Evolutionary conservation across 2,797 vertebrate species (phyloP), one percentile per base, ranked within the genome.

Genomic region (Karalla daura): DNA sequence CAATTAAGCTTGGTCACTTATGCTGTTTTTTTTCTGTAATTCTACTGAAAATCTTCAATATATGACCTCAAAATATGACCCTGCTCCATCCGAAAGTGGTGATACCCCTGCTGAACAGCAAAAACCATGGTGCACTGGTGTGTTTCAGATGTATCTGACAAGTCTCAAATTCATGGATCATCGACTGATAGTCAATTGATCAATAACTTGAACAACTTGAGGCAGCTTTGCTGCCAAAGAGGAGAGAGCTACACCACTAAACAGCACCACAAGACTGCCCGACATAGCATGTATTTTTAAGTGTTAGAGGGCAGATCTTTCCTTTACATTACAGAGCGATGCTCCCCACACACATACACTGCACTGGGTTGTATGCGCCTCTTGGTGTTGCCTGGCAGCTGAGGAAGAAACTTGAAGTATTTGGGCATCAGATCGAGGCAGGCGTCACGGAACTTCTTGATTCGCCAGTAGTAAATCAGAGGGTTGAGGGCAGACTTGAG

Each of bases 401-500:
- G 95, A 10, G 97, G 97, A 87, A 98, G 91, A 90, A 96, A 96
- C 91, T 96, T 98, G 81, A 98, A 96, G 91, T 97, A 97, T 83
- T 95, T 97, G 79, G 97, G 97, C 95, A 98, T 96, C 84, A 99
- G 91, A 78, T 98, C 97, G 40, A 98, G 93, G 91, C 98, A 99
- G 83, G 97, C 96, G 0, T 97, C 96, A 0, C 98, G 96, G 81
- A 99, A 99, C 90, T 99, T 99, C 93, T 97, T 98, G 88, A 99
- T 99, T 81, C 98, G 95, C 96, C 98, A 99, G 94, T 99, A 99
- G 93, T 99, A 99, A 77, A 99, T 98, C 61, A 99, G 93, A 5
- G 98, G 98, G 86, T 99, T 99, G 85, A 99, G 95, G 68, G 98
- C 98, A 43, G 98, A 98, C 91, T 99, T 99, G 95, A 99, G 96